Percentiles rank a stretch among this genome's conserved stretches.
Evolutionary conservation across 2,888 invertebrate species (phyloP).

Genomic region (Polia nebulosa): DNA sequence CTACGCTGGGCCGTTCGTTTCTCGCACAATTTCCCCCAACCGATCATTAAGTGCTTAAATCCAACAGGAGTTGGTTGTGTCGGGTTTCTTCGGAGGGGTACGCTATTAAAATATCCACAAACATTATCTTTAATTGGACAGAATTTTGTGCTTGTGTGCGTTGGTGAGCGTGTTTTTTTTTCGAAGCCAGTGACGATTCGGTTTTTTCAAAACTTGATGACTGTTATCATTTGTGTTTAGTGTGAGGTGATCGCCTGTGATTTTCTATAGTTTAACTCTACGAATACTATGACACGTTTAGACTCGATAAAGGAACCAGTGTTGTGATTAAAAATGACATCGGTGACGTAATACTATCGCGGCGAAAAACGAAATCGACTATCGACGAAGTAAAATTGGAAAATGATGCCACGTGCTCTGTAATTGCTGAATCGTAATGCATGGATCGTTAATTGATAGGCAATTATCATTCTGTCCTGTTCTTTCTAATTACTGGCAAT

Average conservation of each 20-base stretch:
- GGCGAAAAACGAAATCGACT: conserved; percentile 65
- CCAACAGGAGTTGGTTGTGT: conserved; percentile 91
- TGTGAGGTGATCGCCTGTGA: conserved; percentile 83
- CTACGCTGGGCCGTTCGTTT: conserved; percentile 87
- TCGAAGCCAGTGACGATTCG: conserved; percentile 83
- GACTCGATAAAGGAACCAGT: conserved; percentile 67
- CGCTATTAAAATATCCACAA: conserved; percentile 91
- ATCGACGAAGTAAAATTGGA: conserved; percentile 72
- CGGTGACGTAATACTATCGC: conserved; percentile 82
- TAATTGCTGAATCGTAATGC: conserved; percentile 83
- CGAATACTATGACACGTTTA: conserved; percentile 60
- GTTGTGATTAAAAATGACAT: conserved; percentile 85
- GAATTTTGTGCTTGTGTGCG: conserved; percentile 90
- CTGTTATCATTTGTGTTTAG: conserved; percentile 88
- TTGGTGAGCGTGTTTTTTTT: conserved; percentile 81
- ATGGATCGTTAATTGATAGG: conserved; percentile 82
- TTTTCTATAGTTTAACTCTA: conserved; percentile 70
- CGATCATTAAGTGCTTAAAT: conserved; percentile 91
- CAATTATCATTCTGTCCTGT: conserved; percentile 84
- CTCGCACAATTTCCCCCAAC: conserved; percentile 91
- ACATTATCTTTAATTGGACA: conserved; percentile 91
- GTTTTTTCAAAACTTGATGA: conserved; percentile 89
- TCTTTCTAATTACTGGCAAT: conserved; percentile 82
- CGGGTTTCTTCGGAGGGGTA: conserved; percentile 90
- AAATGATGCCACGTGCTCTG: conserved; percentile 86